A percentile compares a stretch with the other conserved stretches of the same genome.
phyloP scores from a whole-genome alignment of 1,140 invertebrate genomes.

The Calliphora vicina region DNA sequence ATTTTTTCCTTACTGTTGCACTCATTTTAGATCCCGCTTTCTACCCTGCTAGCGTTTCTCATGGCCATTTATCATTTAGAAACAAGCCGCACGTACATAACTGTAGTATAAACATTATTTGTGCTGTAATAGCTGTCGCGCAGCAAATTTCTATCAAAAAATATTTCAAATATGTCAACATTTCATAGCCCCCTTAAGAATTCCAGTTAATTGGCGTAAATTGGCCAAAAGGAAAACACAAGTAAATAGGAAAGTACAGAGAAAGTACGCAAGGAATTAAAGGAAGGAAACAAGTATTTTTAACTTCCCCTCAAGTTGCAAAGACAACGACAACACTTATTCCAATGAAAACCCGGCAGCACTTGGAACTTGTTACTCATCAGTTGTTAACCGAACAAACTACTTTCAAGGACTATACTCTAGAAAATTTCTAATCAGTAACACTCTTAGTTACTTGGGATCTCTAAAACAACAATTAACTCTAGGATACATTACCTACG shows the following conservation, averaged over 20 bases:
- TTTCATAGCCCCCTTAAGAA: neutral
- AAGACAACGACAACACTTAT: neutral
- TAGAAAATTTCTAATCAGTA: neutral
- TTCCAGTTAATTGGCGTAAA: neutral
- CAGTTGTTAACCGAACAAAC: no score
- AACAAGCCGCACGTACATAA: neutral
- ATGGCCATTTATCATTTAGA: neutral
- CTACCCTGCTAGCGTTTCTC: no score
- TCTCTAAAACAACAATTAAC: no score
- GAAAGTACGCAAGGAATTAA: neutral
- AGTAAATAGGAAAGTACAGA: neutral
- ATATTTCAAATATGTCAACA: neutral
- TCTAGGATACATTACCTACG: no score
- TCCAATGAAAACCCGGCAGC: neutral
- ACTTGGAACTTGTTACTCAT: no score
- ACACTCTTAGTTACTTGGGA: no score
- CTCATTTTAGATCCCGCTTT: no score
- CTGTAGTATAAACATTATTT: no score
- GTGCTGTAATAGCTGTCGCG: neutral
- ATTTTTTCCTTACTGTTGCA: no score
- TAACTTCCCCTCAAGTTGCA: neutral
- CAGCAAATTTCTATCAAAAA: neutral
- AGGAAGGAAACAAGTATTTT: neutral
- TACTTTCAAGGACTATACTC: no score
- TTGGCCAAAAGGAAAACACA: neutral